phyloP scores from a whole-genome alignment of 2,797 vertebrate species.

The Megalops cyprinoides region DNA sequence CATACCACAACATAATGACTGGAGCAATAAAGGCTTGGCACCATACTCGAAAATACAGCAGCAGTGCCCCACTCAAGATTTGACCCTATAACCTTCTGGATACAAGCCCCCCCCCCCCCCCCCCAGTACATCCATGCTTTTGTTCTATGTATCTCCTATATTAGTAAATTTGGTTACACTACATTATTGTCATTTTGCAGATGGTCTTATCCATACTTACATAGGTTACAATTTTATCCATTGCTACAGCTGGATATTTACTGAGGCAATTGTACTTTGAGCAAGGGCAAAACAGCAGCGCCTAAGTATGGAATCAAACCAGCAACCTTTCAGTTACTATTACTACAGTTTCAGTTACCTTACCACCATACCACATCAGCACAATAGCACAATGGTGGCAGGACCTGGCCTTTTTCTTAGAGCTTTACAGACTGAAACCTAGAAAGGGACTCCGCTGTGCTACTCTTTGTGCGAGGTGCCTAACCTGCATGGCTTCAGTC shows the following conservation, averaged over 20 bases:
- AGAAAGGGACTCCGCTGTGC: not conserved
- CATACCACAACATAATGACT: too few relatives aligned
- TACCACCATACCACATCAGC: too few relatives aligned
- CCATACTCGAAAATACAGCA: not conserved
- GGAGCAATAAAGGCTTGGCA: not conserved
- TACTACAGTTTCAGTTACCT: too few relatives aligned
- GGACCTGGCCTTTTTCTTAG: constrained; percentile 17
- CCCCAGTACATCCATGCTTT: not conserved
- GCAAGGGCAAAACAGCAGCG: too few relatives aligned
- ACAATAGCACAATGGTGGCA: too few relatives aligned
- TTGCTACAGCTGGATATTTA: too few relatives aligned
- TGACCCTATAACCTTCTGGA: not conserved
- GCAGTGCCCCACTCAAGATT: not conserved
- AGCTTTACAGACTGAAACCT: not conserved
- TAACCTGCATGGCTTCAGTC: not conserved
- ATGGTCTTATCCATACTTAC: too few relatives aligned
- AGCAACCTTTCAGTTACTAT: too few relatives aligned
- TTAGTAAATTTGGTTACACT: too few relatives aligned
- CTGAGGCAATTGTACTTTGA: not conserved
- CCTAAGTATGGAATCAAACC: too few relatives aligned
- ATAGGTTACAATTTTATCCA: too few relatives aligned
- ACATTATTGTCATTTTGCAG: too few relatives aligned
- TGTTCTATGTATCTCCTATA: not conserved
- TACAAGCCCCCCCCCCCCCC: not conserved
- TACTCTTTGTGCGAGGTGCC: not conserved